Conservation (phyloP, 1,140 invertebrate genomes). For the Heterodera carotae region DNA sequence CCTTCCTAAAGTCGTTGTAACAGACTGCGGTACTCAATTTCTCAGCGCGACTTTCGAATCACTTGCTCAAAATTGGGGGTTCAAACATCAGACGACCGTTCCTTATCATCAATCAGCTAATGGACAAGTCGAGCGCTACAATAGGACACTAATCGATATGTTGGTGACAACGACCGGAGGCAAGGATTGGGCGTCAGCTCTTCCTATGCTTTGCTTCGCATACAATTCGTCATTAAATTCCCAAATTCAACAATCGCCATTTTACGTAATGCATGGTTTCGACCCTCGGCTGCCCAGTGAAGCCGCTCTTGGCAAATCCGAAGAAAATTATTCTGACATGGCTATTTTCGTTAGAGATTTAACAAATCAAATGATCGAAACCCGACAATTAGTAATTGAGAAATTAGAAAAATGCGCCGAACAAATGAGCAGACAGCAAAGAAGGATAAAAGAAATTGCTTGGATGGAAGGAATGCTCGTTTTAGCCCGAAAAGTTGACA, state of each 20-base stretch:
- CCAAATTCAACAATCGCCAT: background rate
- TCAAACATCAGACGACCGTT: background rate
- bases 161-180: background rate
- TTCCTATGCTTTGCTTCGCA: background rate
- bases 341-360: background rate
- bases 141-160: slow-evolving; percentile 3
- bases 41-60: slow-evolving; percentile 5
- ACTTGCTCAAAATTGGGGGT: background rate
- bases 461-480: background rate
- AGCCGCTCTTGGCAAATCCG: background rate
- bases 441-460: background rate
- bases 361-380: background rate
- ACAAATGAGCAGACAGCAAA: background rate
- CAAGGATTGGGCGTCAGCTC: background rate
- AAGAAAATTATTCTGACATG: background rate
- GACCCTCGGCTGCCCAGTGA: background rate
- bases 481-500: background rate
- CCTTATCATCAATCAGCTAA: slow-evolving; percentile 18
- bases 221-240: slow-evolving; percentile 1
- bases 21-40: slow-evolving; percentile 25
- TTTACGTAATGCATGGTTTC: background rate
- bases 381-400: background rate
- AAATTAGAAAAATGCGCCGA: background rate
- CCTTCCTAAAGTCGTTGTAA: background rate
- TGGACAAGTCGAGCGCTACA: background rate